Percentiles rank a stretch among this genome's conserved stretches.
Evolutionary conservation across 2,888 invertebrate genomes (phyloP).

Genomic region (Caenorhabditis auriculariae): DNA sequence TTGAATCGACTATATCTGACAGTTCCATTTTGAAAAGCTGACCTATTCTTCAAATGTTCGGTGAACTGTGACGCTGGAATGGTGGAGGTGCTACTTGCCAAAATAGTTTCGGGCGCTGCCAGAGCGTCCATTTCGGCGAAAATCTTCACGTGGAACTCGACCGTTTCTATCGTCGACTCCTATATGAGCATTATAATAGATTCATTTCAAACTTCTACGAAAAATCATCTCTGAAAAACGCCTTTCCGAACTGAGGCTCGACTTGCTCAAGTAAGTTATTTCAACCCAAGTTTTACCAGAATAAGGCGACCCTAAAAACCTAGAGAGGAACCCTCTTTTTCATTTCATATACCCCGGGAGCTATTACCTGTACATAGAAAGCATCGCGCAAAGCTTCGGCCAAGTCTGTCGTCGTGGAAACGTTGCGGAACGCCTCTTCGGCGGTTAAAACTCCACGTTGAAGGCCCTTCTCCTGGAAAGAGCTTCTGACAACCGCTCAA

Average conservation of each 20-base stretch:
- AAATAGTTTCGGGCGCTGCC: slow-evolving; percentile 65
- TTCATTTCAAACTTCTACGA: too few relatives aligned
- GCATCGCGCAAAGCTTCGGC: slow-evolving; percentile 30
- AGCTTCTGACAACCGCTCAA: too few relatives aligned
- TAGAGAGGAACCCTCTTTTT: too few relatives aligned
- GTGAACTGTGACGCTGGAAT: slow-evolving; percentile 85
- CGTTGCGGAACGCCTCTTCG: slow-evolving; percentile 44
- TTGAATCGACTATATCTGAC: too few relatives aligned
- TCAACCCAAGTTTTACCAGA: too few relatives aligned
- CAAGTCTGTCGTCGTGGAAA: slow-evolving; percentile 25
- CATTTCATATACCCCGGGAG: too few relatives aligned
- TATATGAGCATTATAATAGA: too few relatives aligned
- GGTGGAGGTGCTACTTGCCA: slow-evolving; percentile 91
- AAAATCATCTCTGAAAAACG: too few relatives aligned
- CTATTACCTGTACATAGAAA: slow-evolving; percentile 41
- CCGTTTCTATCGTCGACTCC: slow-evolving; percentile 88
- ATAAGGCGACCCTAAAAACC: too few relatives aligned
- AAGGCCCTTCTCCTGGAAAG: slow-evolving; percentile 66
- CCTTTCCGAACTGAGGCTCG: too few relatives aligned
- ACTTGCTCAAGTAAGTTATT: too few relatives aligned
- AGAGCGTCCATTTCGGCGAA: slow-evolving; percentile 75
- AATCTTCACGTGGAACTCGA: slow-evolving; percentile 80
- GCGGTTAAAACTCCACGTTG: slow-evolving; percentile 24
- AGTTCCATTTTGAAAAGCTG: too few relatives aligned
- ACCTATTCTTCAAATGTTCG: slow-evolving; percentile 76